A percentile compares a stretch with the other conserved stretches of the same genome.
These are phyloP conservation scores for Halcyon malimbica DNA, from an alignment of 2,113 vertebrate genomes.

Conservation along the genomic window DNA sequence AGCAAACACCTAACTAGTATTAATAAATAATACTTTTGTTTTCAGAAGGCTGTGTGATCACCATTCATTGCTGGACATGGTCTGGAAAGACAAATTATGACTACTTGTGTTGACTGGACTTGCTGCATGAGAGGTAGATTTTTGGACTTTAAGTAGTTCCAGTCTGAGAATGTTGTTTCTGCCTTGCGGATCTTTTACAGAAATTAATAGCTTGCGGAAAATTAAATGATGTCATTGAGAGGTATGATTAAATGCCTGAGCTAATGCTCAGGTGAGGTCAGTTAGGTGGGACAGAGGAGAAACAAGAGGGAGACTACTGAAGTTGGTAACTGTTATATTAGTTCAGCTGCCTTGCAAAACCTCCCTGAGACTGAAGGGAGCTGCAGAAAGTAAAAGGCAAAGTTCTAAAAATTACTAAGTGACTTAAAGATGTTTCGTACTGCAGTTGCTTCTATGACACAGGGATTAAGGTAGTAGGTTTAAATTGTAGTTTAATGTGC, in stretches of 20 bases:
- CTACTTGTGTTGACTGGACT: background rate
- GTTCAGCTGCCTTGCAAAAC: background rate
- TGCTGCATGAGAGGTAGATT: background rate
- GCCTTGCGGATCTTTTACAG: background rate
- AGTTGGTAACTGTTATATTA: background rate
- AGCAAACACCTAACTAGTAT: background rate
- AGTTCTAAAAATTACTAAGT: background rate
- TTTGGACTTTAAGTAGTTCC: background rate
- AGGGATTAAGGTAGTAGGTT: background rate
- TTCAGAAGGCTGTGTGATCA: background rate
- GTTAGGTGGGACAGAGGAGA: background rate
- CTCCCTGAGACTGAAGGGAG: background rate
- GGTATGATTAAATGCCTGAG: background rate
- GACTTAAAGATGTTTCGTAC: background rate
- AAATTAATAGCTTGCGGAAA: background rate
- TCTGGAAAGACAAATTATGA: background rate
- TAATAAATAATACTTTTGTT: background rate
- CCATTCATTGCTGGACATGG: background rate
- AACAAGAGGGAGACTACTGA: background rate
- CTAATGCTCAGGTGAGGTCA: background rate
- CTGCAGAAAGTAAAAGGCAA: background rate
- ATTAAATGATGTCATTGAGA: background rate
- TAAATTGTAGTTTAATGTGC: background rate
- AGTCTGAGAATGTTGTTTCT: background rate
- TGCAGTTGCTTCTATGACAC: background rate